Evolutionary conservation across 2,797 vertebrate genomes (phyloP), one percentile per base, ranked within the genome.

Genomic region (Peromyscus attwateri): DNA sequence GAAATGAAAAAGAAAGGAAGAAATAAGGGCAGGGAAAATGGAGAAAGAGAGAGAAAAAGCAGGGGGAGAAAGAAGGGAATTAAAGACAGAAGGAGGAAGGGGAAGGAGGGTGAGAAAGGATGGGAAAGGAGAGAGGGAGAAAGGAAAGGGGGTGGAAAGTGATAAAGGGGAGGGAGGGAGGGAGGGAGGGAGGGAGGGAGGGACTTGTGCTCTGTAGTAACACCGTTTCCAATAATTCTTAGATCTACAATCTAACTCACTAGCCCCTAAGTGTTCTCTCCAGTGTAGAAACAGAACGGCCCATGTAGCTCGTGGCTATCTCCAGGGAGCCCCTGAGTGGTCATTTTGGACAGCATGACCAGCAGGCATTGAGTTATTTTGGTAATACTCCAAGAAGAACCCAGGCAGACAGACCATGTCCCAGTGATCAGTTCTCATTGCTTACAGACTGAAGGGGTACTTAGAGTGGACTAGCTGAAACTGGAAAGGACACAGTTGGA

Each of bases 111-210:
- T 25, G 40, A 77, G 43, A 31, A 31, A 29, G 43, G 6, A 31
- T 55, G 52, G 31, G 3, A 14, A 25, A 57, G 19, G 4, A 9
- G 4, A 46, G 40, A 29, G 3, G 40, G 21, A 46, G 34, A 21
- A 82, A 52, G 16, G 75, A 31, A 3, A 34, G n/a, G 25, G 17
- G 29, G 14, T 12, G 13, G 49, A 19, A 60, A 6, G 25, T 13
- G 11, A 0, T 3, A 31, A 13, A 25, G 49, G 8, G 12, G 1
- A 83, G 19, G 17, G 8, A 8, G 4, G 19, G 27, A 29, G 3
- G 40, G 12, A 46, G 34, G 3, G 11, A 14, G 14, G 17, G 8
- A 34, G 21, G 21, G 19, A 40, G 9, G 25, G 37, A 21, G 5
- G 4, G 0, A 83, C 27, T 43, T 10, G 21, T 4, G 16, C 57